These are phyloP conservation scores for Taenioides sp. DNA, from an alignment of 2,797 vertebrate species.

Conservation along the genomic window DNA sequence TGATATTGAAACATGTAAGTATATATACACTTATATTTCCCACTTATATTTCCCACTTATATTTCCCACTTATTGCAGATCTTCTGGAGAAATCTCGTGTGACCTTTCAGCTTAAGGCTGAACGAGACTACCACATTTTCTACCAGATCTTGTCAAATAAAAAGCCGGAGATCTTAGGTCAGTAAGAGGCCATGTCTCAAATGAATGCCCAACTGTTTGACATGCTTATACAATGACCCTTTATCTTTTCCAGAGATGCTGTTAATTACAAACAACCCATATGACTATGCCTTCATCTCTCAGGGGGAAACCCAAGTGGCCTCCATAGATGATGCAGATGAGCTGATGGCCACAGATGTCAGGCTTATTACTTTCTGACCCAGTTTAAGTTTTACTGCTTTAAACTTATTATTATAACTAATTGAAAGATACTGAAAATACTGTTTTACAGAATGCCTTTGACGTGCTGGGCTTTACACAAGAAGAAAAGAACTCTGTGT, in stretches of 20 bases:
- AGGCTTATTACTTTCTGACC: slow-evolving; percentile 1
- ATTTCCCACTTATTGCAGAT: slow-evolving; percentile 37
- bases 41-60: background rate
- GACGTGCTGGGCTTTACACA: slow-evolving; percentile 88
- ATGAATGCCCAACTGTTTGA: background rate
- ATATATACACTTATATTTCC: too few species aligned
- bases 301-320: slow-evolving; percentile 90
- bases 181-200: slow-evolving; percentile 19
- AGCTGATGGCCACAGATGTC: slow-evolving; percentile 88
- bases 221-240: background rate
- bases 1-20: slow-evolving; percentile 82
- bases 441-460: slow-evolving; percentile 77
- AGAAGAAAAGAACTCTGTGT: slow-evolving; percentile 87
- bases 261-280: slow-evolving; percentile 91
- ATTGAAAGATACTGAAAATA: slow-evolving; percentile 47
- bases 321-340: slow-evolving; percentile 86
- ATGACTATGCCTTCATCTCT: slow-evolving; percentile 88
- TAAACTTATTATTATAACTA: background rate
- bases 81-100: slow-evolving; percentile 88
- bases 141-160: slow-evolving; percentile 91
- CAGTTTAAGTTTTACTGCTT: background rate
- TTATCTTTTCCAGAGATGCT: slow-evolving; percentile 82
- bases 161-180: slow-evolving; percentile 90
- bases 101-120: slow-evolving; percentile 84
- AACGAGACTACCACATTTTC: slow-evolving; percentile 90